Evolutionary conservation across 1,140 invertebrate species (phyloP), one percentile per base, ranked within the genome.

Genomic region (Drosophila equinoxialis): DNA sequence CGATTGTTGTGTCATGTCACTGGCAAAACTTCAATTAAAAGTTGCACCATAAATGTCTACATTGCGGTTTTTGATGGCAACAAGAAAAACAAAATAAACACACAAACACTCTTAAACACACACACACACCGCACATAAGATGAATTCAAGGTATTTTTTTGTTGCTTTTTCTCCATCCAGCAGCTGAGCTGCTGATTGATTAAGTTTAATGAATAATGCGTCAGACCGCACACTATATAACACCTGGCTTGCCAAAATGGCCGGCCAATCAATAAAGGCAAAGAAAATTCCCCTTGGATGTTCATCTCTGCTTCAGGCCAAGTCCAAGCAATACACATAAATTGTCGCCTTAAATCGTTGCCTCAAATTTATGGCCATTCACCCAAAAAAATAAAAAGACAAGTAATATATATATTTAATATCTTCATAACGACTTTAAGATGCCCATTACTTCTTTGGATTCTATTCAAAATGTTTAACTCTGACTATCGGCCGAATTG

Each of bases 21-120:
- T 79, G 60, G 73, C 73, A 71, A 64, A 62, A 30, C 79, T 80
- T 81, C 84, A 89, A 87, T 89, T 89, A 89, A 87, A 87, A 79
- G 60, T 72, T 75, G 62, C 71, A 79, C 73, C 59, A 68, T 75
- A 76, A 79, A 80, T 83, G 68, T 87, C 84, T 69, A 77, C 65
- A 68, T 77, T 86, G 82, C 58, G 82, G 82, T 87, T 85, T 55
- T 69, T 65, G 71, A 65, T 51, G 42, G 45, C 48, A 70, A 55
- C 61, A 65, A 33, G 65, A 58, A 54, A 59, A 60, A 60, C 42
- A 54, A 35, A 37, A 39, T 39, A 39, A 39, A 39, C 37, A 39
- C 37, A 39, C 37, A 13, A 10, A 39, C 11, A 39, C 37, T 11
- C 11, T 17, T 17, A 17, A 17, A 39, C 37, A 39, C 37, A 39